phyloP scores from a whole-genome alignment of 2,888 invertebrate species.

The Anodontia alba region DNA sequence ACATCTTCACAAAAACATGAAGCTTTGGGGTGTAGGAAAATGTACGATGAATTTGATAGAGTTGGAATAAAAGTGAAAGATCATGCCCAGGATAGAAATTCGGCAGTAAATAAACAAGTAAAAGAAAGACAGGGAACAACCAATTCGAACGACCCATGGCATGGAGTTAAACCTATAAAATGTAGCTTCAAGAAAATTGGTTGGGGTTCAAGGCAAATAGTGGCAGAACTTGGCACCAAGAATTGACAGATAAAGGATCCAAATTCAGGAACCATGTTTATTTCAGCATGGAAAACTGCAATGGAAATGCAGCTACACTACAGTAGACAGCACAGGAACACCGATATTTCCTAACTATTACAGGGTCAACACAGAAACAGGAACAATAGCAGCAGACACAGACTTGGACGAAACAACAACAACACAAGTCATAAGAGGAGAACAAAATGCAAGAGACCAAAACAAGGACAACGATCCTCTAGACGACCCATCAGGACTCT shows the following conservation, averaged over 20 bases:
- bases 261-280: constrained; percentile 26
- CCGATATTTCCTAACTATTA: not conserved
- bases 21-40: not conserved
- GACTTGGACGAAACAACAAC: too few species aligned
- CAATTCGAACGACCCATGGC: constrained; percentile 22
- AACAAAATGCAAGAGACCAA: too few species aligned
- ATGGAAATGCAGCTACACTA: not conserved
- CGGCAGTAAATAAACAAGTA: constrained; percentile 15
- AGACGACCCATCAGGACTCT: too few species aligned
- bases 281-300: constrained; percentile 10
- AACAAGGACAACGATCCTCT: too few species aligned
- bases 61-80: not conserved
- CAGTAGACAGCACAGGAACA: not conserved
- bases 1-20: constrained; percentile 1
- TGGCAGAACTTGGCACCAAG: constrained; percentile 29
- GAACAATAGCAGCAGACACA: not conserved
- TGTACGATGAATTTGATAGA: constrained; percentile 13
- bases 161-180: constrained; percentile 10
- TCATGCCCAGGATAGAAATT: constrained; percentile 25
- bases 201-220: not conserved
- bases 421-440: too few species aligned
- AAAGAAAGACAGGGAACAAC: not conserved
- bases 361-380: too few species aligned
- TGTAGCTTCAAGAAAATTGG: not conserved
- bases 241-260: constrained; percentile 24